Percentiles rank a stretch among this genome's conserved stretches.
phyloP scores from a whole-genome alignment of 2,113 vertebrate genomes.

The Hemichromis elongatus region DNA sequence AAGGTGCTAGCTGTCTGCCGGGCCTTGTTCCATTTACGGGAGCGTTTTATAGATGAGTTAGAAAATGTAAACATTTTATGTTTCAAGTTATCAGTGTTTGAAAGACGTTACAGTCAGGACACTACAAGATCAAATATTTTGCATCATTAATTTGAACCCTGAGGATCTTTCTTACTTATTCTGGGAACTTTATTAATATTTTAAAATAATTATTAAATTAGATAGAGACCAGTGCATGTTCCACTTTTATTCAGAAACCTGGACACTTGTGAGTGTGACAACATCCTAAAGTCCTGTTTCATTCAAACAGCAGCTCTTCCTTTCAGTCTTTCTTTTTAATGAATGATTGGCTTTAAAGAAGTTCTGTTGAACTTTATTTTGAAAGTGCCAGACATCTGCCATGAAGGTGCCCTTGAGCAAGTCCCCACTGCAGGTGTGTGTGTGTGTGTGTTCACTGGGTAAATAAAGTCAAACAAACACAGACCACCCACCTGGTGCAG shows the following conservation, averaged over 20 bases:
- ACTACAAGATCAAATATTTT: too few species aligned
- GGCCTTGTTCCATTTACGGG: background rate
- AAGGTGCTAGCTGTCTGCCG: background rate
- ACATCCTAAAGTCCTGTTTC: background rate
- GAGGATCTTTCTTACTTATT: too few species aligned
- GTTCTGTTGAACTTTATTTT: background rate
- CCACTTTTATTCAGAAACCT: rapidly evolving
- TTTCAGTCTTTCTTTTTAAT: too few species aligned
- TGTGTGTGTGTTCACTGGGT: background rate
- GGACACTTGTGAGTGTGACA: background rate
- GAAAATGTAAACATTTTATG: too few species aligned
- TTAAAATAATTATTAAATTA: background rate
- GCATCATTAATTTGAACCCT: too few species aligned
- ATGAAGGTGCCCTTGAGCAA: constrained; percentile 26
- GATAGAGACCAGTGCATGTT: background rate
- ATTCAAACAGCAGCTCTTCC: background rate
- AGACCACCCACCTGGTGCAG: constrained; percentile 19
- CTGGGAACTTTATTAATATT: background rate
- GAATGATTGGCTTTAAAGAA: background rate
- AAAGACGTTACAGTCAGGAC: too few species aligned
- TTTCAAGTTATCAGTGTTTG: too few species aligned
- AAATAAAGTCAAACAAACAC: constrained; percentile 25
- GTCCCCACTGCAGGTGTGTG: background rate
- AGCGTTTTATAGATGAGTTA: too few species aligned
- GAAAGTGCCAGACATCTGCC: background rate